Evolutionary conservation across 2,888 invertebrate genomes (phyloP), one percentile per base, ranked within the genome.

Genomic region (Phaonia tiefii): DNA sequence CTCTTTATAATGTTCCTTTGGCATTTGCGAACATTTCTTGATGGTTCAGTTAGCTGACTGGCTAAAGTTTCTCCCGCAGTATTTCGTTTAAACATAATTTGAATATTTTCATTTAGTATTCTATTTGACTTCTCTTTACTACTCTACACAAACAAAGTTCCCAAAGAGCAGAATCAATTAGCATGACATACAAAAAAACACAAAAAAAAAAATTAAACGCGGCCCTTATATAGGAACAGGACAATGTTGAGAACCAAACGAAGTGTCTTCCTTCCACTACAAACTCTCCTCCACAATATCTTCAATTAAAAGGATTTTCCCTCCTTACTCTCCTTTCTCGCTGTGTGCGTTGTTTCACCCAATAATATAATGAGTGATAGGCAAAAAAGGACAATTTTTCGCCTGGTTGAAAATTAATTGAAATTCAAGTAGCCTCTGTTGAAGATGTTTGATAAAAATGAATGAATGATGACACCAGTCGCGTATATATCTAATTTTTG

Each of bases 351-450:
- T 42, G 15, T 49, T 46, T 46, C 46, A n/a, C n/a, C 20, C 49
- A 15, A 22, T 22, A 46, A 11, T 54, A 13, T 60, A 67, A 69
- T 73, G 63, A 78, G 63, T 73, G 67, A 78, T 78, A 67, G 54
- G 60, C 73, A 73, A 71, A 71, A 44, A 54, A 63, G 78, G 73
- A 78, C 73, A 73, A 73, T 78, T 78, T 78, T 73, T 78, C 73
- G 78, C 54, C 69, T 78, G 78, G 78, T 69, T 78, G 63, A 46
- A 69, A 69, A 69, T 73, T 78, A 78, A 78, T 78, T 78, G 67
- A 69, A 78, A 78, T 73, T 78, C 73, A 78, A 78, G 78, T 73
- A 67, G 78, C 73, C 54, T 42, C 60, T 60, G 51, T 69, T 51
- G 54, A 31, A 51, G 73, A 69, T 54, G 58, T 60, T 60, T 60